phyloP scores from a whole-genome alignment of 2,888 invertebrate genomes.

The Poecilus cupreus region DNA sequence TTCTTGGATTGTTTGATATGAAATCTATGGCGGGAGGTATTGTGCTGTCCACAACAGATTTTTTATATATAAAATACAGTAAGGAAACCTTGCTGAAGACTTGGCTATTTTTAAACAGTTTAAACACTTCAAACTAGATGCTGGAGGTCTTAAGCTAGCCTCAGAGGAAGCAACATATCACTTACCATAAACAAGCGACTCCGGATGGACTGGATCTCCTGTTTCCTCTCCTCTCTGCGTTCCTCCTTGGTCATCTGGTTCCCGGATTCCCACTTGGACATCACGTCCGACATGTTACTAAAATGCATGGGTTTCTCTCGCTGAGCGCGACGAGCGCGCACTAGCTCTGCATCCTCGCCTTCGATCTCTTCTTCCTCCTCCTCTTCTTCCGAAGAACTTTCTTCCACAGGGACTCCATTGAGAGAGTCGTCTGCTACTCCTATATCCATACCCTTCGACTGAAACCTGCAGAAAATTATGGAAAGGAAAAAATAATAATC shows the following conservation, averaged over 20 bases:
- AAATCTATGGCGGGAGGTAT: no score
- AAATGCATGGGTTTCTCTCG: slow-evolving; percentile 87
- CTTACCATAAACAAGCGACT: slow-evolving; percentile 89
- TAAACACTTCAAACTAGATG: no score
- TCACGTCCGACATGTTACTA: slow-evolving; percentile 89
- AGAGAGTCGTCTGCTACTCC: slow-evolving; percentile 85
- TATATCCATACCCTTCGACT: slow-evolving; percentile 88
- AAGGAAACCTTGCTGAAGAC: no score
- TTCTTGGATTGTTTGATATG: no score
- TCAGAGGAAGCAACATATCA: no score
- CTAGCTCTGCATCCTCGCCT: slow-evolving; percentile 79
- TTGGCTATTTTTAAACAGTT: no score
- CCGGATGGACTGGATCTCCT: slow-evolving; percentile 91
- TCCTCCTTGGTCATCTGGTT: slow-evolving; percentile 76
- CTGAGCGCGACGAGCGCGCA: slow-evolving; percentile 76
- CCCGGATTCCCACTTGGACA: slow-evolving; percentile 87
- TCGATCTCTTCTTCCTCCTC: slow-evolving; percentile 76
- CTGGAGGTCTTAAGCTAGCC: no score
- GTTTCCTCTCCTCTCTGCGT: slow-evolving; percentile 87
- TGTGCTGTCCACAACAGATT: no score
- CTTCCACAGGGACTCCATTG: slow-evolving; percentile 83
- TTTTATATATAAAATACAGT: no score
- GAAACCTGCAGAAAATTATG: slow-evolving; percentile 78
- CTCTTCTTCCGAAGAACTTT: slow-evolving; percentile 81
- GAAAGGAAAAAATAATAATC: no score